Conservation (phyloP, 2,113 vertebrate species). For the Bujurquina vittata region DNA sequence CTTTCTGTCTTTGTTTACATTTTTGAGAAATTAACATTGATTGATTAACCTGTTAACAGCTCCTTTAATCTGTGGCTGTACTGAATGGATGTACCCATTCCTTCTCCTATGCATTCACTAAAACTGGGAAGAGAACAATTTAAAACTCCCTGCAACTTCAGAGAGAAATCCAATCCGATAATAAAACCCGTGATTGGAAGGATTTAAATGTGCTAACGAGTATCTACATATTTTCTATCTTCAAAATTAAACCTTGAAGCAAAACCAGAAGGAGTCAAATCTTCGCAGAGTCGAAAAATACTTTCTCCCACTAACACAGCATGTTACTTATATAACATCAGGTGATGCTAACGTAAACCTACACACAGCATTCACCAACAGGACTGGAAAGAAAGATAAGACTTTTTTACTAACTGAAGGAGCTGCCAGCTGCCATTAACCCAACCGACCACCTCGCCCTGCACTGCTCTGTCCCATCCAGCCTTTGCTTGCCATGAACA, state of each 20-base stretch:
- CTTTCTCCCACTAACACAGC: neutral
- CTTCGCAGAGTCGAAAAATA: neutral
- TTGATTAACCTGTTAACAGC: neutral
- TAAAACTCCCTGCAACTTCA: neutral
- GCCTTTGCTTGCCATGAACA: neutral
- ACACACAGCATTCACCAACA: neutral
- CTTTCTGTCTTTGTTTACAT: neutral
- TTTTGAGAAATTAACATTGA: neutral
- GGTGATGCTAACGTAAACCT: neutral
- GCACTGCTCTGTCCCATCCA: neutral
- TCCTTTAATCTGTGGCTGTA: neutral
- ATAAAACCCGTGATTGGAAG: neutral
- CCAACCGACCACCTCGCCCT: neutral
- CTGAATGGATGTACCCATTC: neutral
- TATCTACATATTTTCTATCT: fast-evolving
- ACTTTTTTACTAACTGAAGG: neutral
- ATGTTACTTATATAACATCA: neutral
- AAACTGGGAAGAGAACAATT: neutral
- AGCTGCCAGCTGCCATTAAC: conserved; percentile 14
- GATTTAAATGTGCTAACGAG: fast-evolving
- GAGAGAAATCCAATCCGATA: neutral
- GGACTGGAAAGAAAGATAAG: neutral
- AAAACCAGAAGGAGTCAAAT: neutral
- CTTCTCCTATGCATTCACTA: neutral
- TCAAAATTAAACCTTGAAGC: neutral